Percentiles rank a stretch among this genome's conserved stretches.
phyloP scores from a whole-genome alignment of 2,888 invertebrate species.

The Hoplodrina ambigua region DNA sequence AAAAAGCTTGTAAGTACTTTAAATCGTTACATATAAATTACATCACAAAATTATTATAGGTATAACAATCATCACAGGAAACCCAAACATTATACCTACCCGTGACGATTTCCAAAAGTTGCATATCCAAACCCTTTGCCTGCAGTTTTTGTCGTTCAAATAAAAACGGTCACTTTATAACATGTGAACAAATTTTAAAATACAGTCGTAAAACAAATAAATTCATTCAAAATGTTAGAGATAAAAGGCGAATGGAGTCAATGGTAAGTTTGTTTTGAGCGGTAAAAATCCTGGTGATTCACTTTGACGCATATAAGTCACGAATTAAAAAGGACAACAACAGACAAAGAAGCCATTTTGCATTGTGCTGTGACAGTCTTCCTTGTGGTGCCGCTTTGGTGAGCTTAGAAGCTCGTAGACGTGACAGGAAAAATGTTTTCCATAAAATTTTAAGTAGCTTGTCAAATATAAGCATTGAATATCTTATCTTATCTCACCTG shows the following conservation, averaged over 20 bases:
- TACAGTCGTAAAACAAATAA: conserved; percentile 32
- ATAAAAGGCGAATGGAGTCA: conserved; percentile 31
- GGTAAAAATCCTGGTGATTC: conserved; percentile 81
- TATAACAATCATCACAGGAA: conserved; percentile 37
- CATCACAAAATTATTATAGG: conserved; percentile 22
- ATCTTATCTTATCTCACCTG: no score
- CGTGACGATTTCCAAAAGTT: conserved; percentile 69
- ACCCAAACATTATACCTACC: conserved; percentile 48
- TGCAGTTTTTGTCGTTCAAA: conserved; percentile 77
- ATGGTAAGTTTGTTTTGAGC: conserved; percentile 59
- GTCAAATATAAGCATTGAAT: no score
- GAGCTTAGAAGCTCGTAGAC: conserved; percentile 71
- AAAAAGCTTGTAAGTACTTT: no score
- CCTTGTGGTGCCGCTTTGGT: conserved; percentile 84
- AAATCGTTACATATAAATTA: no score
- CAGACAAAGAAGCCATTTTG: conserved; percentile 89
- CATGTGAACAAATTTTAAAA: conserved; percentile 56
- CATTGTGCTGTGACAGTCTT: conserved; percentile 87
- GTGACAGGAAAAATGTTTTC: conserved; percentile 3
- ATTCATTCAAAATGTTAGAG: conserved; percentile 39
- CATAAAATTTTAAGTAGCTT: no score
- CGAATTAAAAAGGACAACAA: conserved; percentile 89
- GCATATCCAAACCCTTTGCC: conserved; percentile 70
- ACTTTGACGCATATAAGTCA: conserved; percentile 89
- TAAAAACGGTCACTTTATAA: conserved; percentile 73